These are phyloP conservation scores for Lagorchestes hirsutus DNA, from an alignment of 2,797 vertebrate species.

Conservation along the genomic window DNA sequence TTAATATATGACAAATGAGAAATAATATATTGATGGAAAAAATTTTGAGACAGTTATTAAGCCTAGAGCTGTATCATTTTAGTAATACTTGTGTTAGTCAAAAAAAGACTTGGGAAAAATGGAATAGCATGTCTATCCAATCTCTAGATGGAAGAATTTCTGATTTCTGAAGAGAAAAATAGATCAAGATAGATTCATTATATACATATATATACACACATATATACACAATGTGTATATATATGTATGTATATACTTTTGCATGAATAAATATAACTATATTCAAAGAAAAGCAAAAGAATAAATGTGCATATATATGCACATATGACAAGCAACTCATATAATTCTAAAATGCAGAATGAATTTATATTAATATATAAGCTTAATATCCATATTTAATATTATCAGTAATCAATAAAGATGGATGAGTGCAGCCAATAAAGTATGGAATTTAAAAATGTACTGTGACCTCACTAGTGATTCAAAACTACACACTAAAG, in stretches of 20 bases:
- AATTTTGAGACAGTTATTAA: neutral
- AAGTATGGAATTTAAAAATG: neutral
- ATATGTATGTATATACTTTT: neutral
- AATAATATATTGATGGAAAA: neutral
- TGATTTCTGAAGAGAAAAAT: neutral
- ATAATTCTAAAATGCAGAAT: neutral
- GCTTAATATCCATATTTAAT: neutral
- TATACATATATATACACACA: too few relatives aligned
- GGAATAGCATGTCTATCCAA: neutral
- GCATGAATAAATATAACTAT: neutral
- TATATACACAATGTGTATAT: neutral
- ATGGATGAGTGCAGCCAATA: neutral
- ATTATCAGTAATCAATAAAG: neutral
- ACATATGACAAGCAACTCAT: neutral
- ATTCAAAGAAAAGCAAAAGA: neutral
- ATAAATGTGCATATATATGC: neutral
- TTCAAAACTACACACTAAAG: too few relatives aligned
- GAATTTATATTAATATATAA: neutral
- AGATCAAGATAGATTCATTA: neutral
- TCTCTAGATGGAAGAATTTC: neutral
- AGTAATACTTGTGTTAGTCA: neutral
- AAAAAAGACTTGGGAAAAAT: neutral
- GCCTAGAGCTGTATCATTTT: neutral
- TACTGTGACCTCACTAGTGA: too few relatives aligned
- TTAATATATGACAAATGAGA: neutral